Percentiles rank a stretch among this genome's conserved stretches.
phyloP scores from a whole-genome alignment of 2,797 vertebrate genomes.

The Paramormyrops hopkinsi region DNA sequence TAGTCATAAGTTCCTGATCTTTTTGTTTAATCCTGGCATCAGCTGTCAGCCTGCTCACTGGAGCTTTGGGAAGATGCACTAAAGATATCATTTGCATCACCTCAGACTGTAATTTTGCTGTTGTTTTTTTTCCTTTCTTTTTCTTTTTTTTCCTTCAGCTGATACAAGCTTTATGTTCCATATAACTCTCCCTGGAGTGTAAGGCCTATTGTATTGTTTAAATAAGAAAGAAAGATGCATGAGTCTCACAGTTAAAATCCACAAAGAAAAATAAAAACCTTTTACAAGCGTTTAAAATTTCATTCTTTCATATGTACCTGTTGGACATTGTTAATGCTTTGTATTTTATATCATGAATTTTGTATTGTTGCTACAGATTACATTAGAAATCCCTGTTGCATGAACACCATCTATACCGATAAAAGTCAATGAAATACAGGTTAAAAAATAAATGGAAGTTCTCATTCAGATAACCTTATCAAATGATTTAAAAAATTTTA shows the following conservation, averaged over 20 bases:
- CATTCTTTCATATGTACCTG: conserved; percentile 62
- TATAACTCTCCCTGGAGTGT: conserved; percentile 78
- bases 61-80: conserved; percentile 84
- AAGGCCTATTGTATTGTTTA: conserved; percentile 78
- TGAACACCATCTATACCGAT: conserved; percentile 80
- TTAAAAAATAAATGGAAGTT: conserved; percentile 30
- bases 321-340: conserved; percentile 58
- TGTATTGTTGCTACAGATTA: conserved; percentile 54
- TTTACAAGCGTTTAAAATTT: conserved; percentile 17
- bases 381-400: conserved; percentile 75
- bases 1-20: conserved; percentile 94
- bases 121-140: conserved; percentile 71
- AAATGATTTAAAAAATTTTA: conserved; percentile 49
- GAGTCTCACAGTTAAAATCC: conserved; percentile 60
- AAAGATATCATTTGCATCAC: conserved; percentile 91
- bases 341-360: conserved; percentile 57
- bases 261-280: conserved; percentile 80
- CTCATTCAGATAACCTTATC: background rate
- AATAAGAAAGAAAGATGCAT: conserved; percentile 78
- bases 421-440: conserved; percentile 67
- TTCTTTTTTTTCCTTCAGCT: conserved; percentile 51
- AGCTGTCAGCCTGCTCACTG: conserved; percentile 84
- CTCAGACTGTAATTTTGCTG: conserved; percentile 87
- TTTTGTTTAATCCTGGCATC: conserved; percentile 93
- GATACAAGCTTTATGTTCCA: conserved; percentile 79